Evolutionary conservation across 2,113 vertebrate species (phyloP), one percentile per base, ranked within the genome.

Genomic region (Callaeas wilsoni): DNA sequence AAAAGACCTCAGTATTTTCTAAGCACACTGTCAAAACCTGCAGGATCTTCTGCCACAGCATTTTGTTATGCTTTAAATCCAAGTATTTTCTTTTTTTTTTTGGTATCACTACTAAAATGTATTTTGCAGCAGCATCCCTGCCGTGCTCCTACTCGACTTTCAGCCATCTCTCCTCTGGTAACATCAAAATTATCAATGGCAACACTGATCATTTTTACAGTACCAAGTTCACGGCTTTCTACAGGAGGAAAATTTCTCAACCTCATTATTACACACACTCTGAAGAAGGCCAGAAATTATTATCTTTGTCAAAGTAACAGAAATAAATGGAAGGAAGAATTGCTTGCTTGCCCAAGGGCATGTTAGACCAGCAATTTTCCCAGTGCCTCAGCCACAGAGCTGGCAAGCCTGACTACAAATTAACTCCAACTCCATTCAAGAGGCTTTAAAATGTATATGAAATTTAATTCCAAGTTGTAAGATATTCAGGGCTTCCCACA

Each of bases 51-150:
- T 59, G 44, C 50, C 42, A 49, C 3, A 65, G 41, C 16, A 6
- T 33, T 81, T 37, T 46, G 26, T 27, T 41, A 56, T 0, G 1
- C 30, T 67, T 90, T 60, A 84, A 92, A 78, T 60, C 27, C 26
- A 37, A 84, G 64, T 8, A 55, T 42, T 69, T 69, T 55, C 11
- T 18, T 42, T 21, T 42, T 76, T 30, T 21, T 76, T 22, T 62
- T 16, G 5, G 12, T 47, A 83, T 82, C 62, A 76, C 94, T 93
- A 92, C 21, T 84, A 93, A 92, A 93, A 84, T 46, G 11, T 57
- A 75, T 46, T 96, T 94, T 92, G 94, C 94, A 95, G 95, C 93
- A 96, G 92, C 90, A 96, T 84, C 94, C 39, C 47, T 44, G 56
- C 35, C 68, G 22, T 0, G 4, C 13, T 67, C 44, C 46, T 41